phyloP scores from a whole-genome alignment of 2,113 vertebrate species.

The Gila orcuttii region DNA sequence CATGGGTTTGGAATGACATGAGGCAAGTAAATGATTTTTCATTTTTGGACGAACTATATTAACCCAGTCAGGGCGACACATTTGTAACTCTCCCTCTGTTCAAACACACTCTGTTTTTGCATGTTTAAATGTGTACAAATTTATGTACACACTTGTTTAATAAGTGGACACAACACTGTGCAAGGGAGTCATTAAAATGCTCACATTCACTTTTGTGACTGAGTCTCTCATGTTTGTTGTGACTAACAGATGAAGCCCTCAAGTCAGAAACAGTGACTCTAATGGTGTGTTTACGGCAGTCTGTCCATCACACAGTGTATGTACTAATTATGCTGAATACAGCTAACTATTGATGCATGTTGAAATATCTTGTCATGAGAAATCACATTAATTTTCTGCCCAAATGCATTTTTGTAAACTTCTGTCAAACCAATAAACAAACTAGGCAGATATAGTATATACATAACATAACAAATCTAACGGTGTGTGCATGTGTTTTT shows the following conservation, averaged over 20 bases:
- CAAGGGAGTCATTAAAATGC: neutral
- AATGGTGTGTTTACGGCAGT: neutral
- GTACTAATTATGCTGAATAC: conserved; percentile 14
- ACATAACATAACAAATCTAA: neutral
- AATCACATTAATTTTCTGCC: neutral
- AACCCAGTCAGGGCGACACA: neutral
- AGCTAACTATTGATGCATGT: conserved; percentile 9
- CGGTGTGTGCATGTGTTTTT: neutral
- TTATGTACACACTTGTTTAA: neutral
- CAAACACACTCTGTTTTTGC: neutral
- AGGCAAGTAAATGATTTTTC: too few species aligned
- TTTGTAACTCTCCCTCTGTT: neutral
- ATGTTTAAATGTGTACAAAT: neutral
- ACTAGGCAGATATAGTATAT: neutral
- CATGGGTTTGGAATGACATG: too few species aligned
- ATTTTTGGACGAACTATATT: too few species aligned
- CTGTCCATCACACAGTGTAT: conserved; percentile 8
- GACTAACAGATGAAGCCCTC: neutral
- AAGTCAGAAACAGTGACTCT: conserved; percentile 1
- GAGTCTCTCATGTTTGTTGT: neutral
- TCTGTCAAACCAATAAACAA: neutral
- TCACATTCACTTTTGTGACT: neutral
- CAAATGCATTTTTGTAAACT: neutral
- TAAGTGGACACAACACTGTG: neutral
- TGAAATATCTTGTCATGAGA: neutral